Conservation (phyloP, 2,113 vertebrate genomes). For the Sylvietta virens region DNA sequence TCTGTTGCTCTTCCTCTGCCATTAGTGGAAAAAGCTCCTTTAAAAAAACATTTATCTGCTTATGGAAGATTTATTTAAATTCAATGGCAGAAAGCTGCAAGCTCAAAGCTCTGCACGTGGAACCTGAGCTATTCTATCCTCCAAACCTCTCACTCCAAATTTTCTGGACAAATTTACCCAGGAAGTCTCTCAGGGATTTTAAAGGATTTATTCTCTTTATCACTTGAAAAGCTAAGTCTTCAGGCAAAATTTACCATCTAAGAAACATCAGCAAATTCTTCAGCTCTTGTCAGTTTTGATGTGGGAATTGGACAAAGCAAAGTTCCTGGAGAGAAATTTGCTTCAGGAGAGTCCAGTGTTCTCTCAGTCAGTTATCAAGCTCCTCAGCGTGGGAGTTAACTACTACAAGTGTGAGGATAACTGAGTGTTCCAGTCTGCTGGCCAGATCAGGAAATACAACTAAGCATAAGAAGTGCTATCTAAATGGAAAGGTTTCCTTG, state of each 20-base stretch:
- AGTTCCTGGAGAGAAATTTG: not conserved
- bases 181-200: not conserved
- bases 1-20: not conserved
- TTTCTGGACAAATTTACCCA: not conserved
- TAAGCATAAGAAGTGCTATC: rapidly evolving
- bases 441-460: not conserved
- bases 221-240: not conserved
- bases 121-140: not conserved
- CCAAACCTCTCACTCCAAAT: not conserved
- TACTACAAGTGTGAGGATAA: not conserved
- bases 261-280: not conserved
- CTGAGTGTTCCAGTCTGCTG: not conserved
- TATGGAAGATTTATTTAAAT: not conserved
- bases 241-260: not conserved
- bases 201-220: not conserved
- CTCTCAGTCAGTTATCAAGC: not conserved
- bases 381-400: not conserved
- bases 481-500: not conserved
- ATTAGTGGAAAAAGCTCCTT: not conserved
- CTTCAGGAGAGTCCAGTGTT: not conserved
- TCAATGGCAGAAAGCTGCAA: not conserved
- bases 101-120: not conserved
- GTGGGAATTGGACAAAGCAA: not conserved
- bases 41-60: not conserved
- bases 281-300: not conserved